Evolutionary conservation across 2,888 invertebrate genomes (phyloP).

Genomic region (Drosophila neonasuta): DNA sequence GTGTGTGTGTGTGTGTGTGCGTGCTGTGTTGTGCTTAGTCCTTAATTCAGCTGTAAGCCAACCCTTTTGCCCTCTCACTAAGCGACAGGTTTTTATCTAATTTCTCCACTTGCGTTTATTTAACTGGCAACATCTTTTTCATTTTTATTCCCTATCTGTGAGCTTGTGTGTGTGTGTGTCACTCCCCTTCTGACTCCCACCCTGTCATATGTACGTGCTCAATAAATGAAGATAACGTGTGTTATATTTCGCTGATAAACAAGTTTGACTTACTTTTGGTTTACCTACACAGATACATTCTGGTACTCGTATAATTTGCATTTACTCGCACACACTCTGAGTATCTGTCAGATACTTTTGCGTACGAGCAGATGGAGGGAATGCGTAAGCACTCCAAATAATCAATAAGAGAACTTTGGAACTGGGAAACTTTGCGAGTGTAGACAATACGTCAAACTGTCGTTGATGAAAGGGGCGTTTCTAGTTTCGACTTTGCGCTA

Average conservation of each 20-base stretch:
- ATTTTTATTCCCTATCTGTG: background rate
- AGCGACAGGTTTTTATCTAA: constrained; percentile 75
- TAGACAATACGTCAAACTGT: constrained; percentile 53
- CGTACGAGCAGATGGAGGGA: constrained; percentile 50
- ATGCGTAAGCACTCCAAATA: constrained; percentile 74
- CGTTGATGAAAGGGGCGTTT: constrained; percentile 47
- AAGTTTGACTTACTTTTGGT: constrained; percentile 72
- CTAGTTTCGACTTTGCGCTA: constrained; percentile 16
- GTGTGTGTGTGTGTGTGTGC: constrained; percentile 16
- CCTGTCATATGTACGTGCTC: constrained; percentile 19
- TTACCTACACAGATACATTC: constrained; percentile 28
- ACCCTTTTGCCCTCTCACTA: constrained; percentile 36
- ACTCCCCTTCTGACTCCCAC: constrained; percentile 1
- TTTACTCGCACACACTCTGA: constrained; percentile 31
- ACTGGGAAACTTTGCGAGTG: constrained; percentile 40
- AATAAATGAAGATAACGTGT: constrained; percentile 59
- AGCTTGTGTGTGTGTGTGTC: constrained; percentile 14
- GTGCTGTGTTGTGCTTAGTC: constrained; percentile 21
- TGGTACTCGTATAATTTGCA: background rate
- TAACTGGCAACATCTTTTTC: constrained; percentile 31
- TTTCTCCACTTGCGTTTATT: constrained; percentile 73
- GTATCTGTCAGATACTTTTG: constrained; percentile 31
- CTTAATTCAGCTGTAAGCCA: constrained; percentile 63
- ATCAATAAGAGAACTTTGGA: constrained; percentile 74
- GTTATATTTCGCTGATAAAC: constrained; percentile 63